Evolutionary conservation across 2,888 invertebrate genomes (phyloP).

Genomic region (Tillus elongatus): DNA sequence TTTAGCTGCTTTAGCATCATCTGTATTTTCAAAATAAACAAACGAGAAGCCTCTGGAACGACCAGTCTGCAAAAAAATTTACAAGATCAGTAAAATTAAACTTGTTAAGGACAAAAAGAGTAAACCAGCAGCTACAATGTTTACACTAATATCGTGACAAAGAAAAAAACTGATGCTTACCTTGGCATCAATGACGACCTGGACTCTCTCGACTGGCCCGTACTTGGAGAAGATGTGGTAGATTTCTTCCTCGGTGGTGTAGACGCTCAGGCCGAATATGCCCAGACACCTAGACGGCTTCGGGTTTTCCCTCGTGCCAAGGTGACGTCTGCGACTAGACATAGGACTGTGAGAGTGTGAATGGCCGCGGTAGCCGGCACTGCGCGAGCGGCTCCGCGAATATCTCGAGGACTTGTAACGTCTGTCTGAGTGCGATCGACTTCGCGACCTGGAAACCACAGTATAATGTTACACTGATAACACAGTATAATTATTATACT

Average conservation of each 20-base stretch:
- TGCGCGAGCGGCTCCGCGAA: slow-evolving; percentile 54
- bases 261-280: slow-evolving; percentile 87
- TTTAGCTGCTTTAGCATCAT: slow-evolving; percentile 88
- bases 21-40: slow-evolving; percentile 81
- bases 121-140: neutral
- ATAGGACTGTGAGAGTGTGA: slow-evolving; percentile 70
- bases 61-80: slow-evolving; percentile 62
- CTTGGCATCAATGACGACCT: slow-evolving; percentile 94
- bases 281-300: slow-evolving; percentile 84
- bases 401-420: slow-evolving; percentile 49
- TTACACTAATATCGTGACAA: neutral
- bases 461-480: no score
- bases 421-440: slow-evolving; percentile 52
- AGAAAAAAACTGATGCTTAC: slow-evolving; percentile 41
- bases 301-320: slow-evolving; percentile 78
- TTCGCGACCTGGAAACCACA: slow-evolving; percentile 46
- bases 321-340: slow-evolving; percentile 70
- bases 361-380: slow-evolving; percentile 50
- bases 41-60: slow-evolving; percentile 94
- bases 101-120: no score
- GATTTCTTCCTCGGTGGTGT: slow-evolving; percentile 86
- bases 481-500: no score
- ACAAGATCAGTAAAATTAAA: no score
- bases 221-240: slow-evolving; percentile 87
- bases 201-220: slow-evolving; percentile 84